A percentile compares a stretch with the other conserved stretches of the same genome.
Evolutionary conservation across 2,113 vertebrate species (phyloP).

Genomic region (Thalassarche chlororhynchos): DNA sequence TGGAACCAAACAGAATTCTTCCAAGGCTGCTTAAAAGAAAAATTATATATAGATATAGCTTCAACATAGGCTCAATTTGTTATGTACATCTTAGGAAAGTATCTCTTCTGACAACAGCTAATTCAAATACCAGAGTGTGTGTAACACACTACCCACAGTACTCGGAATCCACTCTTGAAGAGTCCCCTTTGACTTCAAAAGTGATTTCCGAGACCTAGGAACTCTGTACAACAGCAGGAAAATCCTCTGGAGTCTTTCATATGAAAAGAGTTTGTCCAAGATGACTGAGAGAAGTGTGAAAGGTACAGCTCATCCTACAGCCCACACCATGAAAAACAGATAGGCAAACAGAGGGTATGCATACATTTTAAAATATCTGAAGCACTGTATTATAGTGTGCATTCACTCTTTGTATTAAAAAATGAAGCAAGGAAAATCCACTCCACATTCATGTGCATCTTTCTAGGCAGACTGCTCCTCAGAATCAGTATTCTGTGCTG

Average conservation of each 20-base stretch:
- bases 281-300: not conserved
- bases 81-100: not conserved
- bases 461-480: not conserved
- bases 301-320: not conserved
- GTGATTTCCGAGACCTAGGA: not conserved
- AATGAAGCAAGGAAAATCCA: not conserved
- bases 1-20: not conserved
- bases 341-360: not conserved
- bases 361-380: not conserved
- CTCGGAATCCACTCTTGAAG: not conserved
- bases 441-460: accelerated
- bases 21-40: not conserved
- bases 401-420: not conserved
- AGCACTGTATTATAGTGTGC: not conserved
- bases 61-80: not conserved
- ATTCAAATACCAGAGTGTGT: not conserved
- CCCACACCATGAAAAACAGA: not conserved
- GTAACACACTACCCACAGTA: not conserved
- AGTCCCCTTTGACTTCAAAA: not conserved
- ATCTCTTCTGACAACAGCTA: not conserved
- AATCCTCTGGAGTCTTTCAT: not conserved
- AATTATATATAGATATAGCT: not conserved
- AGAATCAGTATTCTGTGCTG: not conserved
- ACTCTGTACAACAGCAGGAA: not conserved
- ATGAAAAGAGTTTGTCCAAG: not conserved